Evolutionary conservation across 2,888 invertebrate genomes (phyloP), one percentile per base, ranked within the genome.

Genomic region (Acleris laterana): DNA sequence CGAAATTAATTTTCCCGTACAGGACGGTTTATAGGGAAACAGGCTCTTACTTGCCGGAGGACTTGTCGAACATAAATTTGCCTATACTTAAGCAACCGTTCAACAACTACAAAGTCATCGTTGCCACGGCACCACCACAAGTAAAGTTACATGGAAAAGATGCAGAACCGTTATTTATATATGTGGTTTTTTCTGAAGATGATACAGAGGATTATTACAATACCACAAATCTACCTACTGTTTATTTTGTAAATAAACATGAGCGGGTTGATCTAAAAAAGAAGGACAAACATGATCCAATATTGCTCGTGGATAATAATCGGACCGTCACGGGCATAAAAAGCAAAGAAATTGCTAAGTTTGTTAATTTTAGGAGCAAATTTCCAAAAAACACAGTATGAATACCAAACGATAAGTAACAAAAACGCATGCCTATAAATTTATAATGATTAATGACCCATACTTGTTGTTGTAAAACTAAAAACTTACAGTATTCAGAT

Each of bases 271-370:
- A 74, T 55, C 56, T 69, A 0, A 61, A 63, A 13, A 81, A 76
- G 48, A 80, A 74, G 44, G 69, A 74, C 20, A 70, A 71, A 17
- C 63, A 72, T 2, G 86, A 88, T 49, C 88, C 88, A 0, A 71
- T 91, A 64, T 61, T 89, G 5, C 77, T 91, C 5, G 72, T 92
- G 9, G 82, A 91, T 64, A 87, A 71, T 70, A 91, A 91, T 61
- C 79, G 92, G 42, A 90, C 88, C 0, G 88, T 90, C 0, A 90
- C 92, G 0, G 85, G 87, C 3, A 53, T 90, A 16, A 88, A 83
- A 68, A 92, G 92, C 69, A 86, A 80, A 64, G 82, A 84, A 71
- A 73, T 92, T 20, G 73, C 81, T 1, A 91, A 88, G 72, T 83
- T 78, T 53, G 68, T 92, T 0, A 83, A 72, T 59, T 89, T 92